Percentiles rank a stretch among this genome's conserved stretches.
Evolutionary conservation across 2,888 invertebrate genomes (phyloP).

Genomic region (Sussaba pulchella): DNA sequence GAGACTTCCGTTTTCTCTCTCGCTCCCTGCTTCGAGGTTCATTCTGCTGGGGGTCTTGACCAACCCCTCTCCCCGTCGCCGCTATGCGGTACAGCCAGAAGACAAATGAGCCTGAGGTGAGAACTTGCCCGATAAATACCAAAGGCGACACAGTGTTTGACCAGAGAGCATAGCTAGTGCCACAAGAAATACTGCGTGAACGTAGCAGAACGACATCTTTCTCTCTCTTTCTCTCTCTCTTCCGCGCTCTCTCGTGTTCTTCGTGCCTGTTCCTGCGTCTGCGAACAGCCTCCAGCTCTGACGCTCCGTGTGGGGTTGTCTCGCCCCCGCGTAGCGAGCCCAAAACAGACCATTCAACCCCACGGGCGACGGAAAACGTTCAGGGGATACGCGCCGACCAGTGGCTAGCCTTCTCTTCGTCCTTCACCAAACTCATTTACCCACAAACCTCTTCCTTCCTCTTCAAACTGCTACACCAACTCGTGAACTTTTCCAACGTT

Average conservation of each 20-base stretch:
- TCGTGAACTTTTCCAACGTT: neutral
- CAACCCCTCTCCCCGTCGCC: slow-evolving; percentile 70
- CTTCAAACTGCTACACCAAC: neutral
- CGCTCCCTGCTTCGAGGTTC: slow-evolving; percentile 13
- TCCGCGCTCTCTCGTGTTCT: too few species aligned
- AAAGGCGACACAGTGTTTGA: slow-evolving; percentile 84
- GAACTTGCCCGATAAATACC: slow-evolving; percentile 84
- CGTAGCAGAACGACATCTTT: slow-evolving; percentile 71
- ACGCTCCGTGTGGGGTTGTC: slow-evolving; percentile 23
- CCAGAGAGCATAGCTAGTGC: slow-evolving; percentile 79
- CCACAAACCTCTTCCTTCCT: slow-evolving; percentile 70
- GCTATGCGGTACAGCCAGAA: slow-evolving; percentile 80
- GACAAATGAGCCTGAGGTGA: slow-evolving; percentile 85
- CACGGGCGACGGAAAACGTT: slow-evolving; percentile 17
- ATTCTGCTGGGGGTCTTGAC: slow-evolving; percentile 62
- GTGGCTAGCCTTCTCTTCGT: slow-evolving; percentile 67
- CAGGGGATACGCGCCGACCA: slow-evolving; percentile 57
- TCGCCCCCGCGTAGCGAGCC: slow-evolving; percentile 2
- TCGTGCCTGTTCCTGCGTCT: slow-evolving; percentile 31
- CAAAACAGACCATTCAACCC: slow-evolving; percentile 24
- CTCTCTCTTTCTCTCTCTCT: slow-evolving; percentile 47
- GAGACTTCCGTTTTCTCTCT: slow-evolving; percentile 31
- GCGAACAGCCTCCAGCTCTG: slow-evolving; percentile 22
- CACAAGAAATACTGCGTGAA: slow-evolving; percentile 82
- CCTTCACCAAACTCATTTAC: slow-evolving; percentile 73